These are phyloP conservation scores for Temnothorax ravouxi DNA, from an alignment of 2,888 invertebrate genomes.

Conservation along the genomic window DNA sequence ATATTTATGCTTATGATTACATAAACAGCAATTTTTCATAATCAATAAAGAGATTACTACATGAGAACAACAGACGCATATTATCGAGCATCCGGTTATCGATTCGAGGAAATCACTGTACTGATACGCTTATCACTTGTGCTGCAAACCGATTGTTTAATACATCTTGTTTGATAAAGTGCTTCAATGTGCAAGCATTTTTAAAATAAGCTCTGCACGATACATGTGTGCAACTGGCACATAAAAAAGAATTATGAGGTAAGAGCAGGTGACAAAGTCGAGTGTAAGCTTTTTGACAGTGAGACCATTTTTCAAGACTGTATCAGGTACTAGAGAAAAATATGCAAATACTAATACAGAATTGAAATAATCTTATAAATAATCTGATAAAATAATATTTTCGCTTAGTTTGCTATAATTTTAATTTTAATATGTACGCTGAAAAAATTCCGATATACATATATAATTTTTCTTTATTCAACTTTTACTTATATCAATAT, in stretches of 20 bases:
- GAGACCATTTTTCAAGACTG: constrained; percentile 47
- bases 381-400: not conserved
- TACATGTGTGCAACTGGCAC: constrained; percentile 20
- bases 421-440: not conserved
- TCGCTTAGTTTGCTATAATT: not conserved
- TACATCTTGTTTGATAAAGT: constrained; percentile 7
- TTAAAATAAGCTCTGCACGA: constrained; percentile 9
- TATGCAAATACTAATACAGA: not conserved
- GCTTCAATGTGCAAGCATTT: not conserved
- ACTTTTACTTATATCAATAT: not conserved
- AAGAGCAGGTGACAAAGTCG: constrained; percentile 43
- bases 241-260: constrained; percentile 47
- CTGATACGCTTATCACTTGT: not conserved
- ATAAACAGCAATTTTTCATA: not conserved
- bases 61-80: not conserved
- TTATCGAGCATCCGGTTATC: not conserved
- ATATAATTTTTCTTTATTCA: not conserved
- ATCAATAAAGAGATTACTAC: not conserved
- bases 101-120: not conserved
- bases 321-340: not conserved
- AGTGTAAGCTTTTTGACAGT: constrained; percentile 41
- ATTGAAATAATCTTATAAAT: constrained; percentile 21
- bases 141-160: not conserved
- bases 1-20: not conserved
- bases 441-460: not conserved